Conservation (phyloP, 2,888 invertebrate species). For the Nezara viridula region DNA sequence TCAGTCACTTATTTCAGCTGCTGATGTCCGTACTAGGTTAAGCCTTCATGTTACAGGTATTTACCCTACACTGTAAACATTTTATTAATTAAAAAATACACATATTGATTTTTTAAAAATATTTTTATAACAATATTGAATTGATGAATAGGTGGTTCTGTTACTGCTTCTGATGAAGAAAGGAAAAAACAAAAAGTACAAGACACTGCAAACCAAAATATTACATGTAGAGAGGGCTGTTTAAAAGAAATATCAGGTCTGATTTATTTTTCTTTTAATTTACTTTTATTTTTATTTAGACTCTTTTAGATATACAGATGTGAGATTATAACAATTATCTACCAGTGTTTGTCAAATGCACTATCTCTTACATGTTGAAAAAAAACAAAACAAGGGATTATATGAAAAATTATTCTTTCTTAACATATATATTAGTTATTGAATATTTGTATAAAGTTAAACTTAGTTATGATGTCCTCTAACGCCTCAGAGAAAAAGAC, state of each 20-base stretch:
- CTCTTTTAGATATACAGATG: too few species aligned
- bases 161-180: conserved; percentile 12
- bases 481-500: too few species aligned
- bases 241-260: conserved; percentile 49
- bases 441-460: too few species aligned
- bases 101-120: too few species aligned
- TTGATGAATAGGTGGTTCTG: conserved; percentile 20
- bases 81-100: neutral
- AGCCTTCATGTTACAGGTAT: conserved; percentile 58
- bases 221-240: conserved; percentile 47
- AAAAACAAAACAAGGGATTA: too few species aligned
- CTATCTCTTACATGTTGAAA: too few species aligned
- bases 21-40: conserved; percentile 82
- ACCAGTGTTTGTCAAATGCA: too few species aligned
- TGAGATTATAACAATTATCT: too few species aligned
- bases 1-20: conserved; percentile 83
- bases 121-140: neutral
- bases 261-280: neutral
- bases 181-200: conserved; percentile 7
- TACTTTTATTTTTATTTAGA: neutral
- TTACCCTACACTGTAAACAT: neutral
- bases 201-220: conserved; percentile 23
- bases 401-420: too few species aligned
- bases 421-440: too few species aligned
- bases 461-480: too few species aligned